Conservation (phyloP, 2,113 vertebrate species). For the Sterrhoptilus dennistouni region DNA sequence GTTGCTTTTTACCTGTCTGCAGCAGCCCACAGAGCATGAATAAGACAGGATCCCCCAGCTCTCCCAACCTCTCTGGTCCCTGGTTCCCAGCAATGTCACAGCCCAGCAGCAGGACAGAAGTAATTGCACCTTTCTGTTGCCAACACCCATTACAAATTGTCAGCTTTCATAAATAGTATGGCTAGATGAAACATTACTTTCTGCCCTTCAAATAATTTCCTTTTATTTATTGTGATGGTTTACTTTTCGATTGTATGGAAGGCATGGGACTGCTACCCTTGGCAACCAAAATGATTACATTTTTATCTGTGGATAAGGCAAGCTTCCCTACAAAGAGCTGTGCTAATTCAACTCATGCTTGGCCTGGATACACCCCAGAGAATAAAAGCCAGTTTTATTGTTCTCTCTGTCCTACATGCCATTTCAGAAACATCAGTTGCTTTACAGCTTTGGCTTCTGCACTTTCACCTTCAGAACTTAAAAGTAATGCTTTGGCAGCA, state of each 20-base stretch:
- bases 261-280: background rate
- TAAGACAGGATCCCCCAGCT: background rate
- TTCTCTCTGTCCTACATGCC: background rate
- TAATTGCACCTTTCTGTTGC: conserved; percentile 8
- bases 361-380: background rate
- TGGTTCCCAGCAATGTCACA: background rate
- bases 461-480: background rate
- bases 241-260: background rate
- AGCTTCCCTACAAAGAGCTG: background rate
- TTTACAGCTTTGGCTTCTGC: background rate
- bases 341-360: background rate
- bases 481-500: background rate
- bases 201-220: background rate
- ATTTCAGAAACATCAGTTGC: background rate
- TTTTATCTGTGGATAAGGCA: background rate
- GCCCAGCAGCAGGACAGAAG: background rate
- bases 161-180: background rate
- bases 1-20: conserved; percentile 15
- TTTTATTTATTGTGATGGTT: conserved; percentile 17
- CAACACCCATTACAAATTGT: conserved; percentile 10
- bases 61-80: background rate
- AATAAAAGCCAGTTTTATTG: background rate
- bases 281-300: background rate
- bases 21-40: background rate
- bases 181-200: background rate